phyloP scores from a whole-genome alignment of 1,140 invertebrate genomes.

The Drosophila sulfurigaster region DNA sequence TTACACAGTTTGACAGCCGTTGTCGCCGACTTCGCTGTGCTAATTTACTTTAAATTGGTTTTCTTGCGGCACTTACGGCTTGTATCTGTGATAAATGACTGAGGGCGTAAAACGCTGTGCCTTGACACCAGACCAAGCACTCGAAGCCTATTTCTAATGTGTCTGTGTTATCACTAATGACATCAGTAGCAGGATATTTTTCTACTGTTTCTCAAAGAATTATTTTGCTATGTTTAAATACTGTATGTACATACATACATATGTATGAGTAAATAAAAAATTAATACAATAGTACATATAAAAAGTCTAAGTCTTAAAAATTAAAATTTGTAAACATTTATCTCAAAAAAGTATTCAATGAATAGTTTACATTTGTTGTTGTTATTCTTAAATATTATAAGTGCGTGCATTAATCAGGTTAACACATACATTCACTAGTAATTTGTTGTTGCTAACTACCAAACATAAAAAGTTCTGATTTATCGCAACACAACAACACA shows the following conservation, averaged over 20 bases:
- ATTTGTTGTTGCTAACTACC: neutral
- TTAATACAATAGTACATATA: too few species aligned
- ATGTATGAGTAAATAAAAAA: too few species aligned
- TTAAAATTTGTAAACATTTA: too few species aligned
- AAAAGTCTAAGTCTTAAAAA: too few species aligned
- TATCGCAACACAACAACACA: slow-evolving; percentile 62
- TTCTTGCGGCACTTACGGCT: slow-evolving; percentile 52
- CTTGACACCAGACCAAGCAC: neutral
- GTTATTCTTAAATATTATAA: neutral
- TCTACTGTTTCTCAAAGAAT: neutral
- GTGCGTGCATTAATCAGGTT: neutral
- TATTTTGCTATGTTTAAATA: too few species aligned
- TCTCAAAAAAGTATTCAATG: too few species aligned
- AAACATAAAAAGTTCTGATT: slow-evolving; percentile 52
- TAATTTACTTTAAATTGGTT: slow-evolving; percentile 83
- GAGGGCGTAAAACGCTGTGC: neutral
- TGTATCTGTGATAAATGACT: slow-evolving; percentile 74
- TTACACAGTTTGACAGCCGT: slow-evolving; percentile 47
- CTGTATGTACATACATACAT: too few species aligned
- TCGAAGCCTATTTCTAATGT: slow-evolving; percentile 21
- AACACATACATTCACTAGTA: too few species aligned
- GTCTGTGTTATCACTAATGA: slow-evolving; percentile 65
- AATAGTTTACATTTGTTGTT: too few species aligned
- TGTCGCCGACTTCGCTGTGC: slow-evolving; percentile 47
- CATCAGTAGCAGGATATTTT: slow-evolving; percentile 44